phyloP scores from a whole-genome alignment of 2,797 vertebrate species.

The Pangasius mekongensis region DNA sequence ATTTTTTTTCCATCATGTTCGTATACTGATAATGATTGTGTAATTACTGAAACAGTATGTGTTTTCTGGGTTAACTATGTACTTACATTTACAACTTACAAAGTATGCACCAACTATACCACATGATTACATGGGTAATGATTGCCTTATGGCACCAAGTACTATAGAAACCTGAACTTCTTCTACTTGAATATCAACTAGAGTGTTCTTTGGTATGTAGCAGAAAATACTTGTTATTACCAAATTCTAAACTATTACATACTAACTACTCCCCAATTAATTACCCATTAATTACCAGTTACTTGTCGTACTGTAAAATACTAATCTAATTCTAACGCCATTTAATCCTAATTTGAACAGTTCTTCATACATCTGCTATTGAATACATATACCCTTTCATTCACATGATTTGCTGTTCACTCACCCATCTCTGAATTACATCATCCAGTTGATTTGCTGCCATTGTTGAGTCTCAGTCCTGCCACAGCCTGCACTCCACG shows the following conservation, averaged over 20 bases:
- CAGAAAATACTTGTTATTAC: background rate
- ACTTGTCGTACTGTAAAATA: background rate
- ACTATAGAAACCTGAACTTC: background rate
- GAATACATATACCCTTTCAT: background rate
- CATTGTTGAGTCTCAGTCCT: conserved; percentile 68
- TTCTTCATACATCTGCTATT: background rate
- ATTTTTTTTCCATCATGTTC: background rate
- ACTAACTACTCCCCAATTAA: background rate
- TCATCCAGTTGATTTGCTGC: conserved; percentile 81
- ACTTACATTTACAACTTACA: background rate
- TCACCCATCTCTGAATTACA: conserved; percentile 89
- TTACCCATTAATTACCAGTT: background rate
- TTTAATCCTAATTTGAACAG: background rate
- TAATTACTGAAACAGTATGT: background rate
- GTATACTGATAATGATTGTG: background rate
- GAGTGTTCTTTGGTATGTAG: background rate
- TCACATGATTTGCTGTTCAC: conserved; percentile 61
- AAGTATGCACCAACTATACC: background rate
- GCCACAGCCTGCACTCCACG: conserved; percentile 15
- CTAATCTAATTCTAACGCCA: background rate
- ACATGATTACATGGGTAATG: background rate
- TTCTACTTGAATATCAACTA: background rate
- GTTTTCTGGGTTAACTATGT: background rate
- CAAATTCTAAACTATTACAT: background rate
- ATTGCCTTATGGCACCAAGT: background rate